Conservation (phyloP, 2,113 vertebrate genomes). For the Myocastor coypus region DNA sequence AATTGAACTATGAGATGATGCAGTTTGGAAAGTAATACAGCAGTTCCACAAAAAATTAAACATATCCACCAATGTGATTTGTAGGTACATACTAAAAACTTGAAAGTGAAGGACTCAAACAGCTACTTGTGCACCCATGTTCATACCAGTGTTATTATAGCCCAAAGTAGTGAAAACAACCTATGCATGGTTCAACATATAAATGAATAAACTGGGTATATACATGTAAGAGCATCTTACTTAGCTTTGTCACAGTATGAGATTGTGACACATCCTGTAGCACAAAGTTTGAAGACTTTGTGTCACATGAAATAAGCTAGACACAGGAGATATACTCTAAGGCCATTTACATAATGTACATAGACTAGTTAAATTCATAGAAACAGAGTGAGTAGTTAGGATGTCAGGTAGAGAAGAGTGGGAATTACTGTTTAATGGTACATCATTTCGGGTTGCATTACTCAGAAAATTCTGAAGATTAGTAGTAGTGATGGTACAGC, state of each 20-base stretch:
- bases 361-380: not conserved
- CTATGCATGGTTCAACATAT: not conserved
- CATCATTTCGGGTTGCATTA: not conserved
- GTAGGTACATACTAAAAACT: not conserved
- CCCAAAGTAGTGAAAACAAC: not conserved
- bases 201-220: not conserved
- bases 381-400: not conserved
- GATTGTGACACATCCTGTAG: not conserved
- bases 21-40: not conserved
- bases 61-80: not conserved
- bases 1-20: not conserved
- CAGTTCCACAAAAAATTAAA: slow-evolving; percentile 24
- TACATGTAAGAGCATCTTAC: not conserved
- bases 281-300: not conserved
- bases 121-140: not conserved
- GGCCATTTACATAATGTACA: not conserved
- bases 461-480: not conserved
- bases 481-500: not conserved
- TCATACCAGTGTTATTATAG: not conserved
- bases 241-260: not conserved
- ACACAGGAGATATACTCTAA: not conserved
- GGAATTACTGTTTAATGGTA: not conserved
- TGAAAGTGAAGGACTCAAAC: not conserved
- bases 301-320: not conserved
- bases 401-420: fast-evolving